Conservation (phyloP, 2,797 vertebrate species). For the Artibeus jamaicensis region DNA sequence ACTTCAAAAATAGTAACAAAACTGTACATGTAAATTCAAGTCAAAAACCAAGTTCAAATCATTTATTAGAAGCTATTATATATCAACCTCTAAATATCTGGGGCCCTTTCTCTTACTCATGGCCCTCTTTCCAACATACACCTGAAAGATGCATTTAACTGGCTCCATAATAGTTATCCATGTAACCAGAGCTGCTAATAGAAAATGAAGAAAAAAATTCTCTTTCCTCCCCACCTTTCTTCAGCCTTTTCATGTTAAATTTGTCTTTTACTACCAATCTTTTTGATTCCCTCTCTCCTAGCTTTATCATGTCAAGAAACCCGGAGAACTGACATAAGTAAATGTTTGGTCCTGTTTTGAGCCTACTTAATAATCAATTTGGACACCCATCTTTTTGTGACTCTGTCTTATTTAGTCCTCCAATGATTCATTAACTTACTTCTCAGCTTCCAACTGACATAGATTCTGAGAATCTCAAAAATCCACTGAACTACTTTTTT, state of each 20-base stretch:
- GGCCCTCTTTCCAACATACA: background rate
- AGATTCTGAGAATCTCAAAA: constrained; percentile 31
- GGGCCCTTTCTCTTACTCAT: background rate
- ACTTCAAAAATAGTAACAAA: constrained; percentile 42
- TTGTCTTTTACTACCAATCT: constrained; percentile 12
- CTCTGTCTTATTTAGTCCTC: constrained; percentile 20
- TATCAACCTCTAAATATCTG: constrained; percentile 19
- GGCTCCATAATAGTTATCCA: background rate
- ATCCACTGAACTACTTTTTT: constrained; percentile 29
- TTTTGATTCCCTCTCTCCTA: constrained; percentile 32
- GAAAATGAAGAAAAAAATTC: background rate
- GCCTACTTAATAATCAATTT: constrained; percentile 8
- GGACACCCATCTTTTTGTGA: background rate
- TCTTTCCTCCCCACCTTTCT: background rate
- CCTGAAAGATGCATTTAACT: background rate
- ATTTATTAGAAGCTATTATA: background rate
- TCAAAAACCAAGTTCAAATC: constrained; percentile 33
- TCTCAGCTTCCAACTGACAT: background rate
- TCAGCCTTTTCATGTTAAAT: constrained; percentile 12
- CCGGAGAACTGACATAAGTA: background rate
- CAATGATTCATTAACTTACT: constrained; percentile 35
- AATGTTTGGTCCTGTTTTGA: background rate
- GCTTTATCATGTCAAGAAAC: constrained; percentile 2
- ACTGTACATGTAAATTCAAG: constrained; percentile 8
- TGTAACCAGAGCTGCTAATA: background rate